Evolutionary conservation across 2,888 invertebrate genomes (phyloP), one percentile per base, ranked within the genome.

Genomic region (Noctua janthina): DNA sequence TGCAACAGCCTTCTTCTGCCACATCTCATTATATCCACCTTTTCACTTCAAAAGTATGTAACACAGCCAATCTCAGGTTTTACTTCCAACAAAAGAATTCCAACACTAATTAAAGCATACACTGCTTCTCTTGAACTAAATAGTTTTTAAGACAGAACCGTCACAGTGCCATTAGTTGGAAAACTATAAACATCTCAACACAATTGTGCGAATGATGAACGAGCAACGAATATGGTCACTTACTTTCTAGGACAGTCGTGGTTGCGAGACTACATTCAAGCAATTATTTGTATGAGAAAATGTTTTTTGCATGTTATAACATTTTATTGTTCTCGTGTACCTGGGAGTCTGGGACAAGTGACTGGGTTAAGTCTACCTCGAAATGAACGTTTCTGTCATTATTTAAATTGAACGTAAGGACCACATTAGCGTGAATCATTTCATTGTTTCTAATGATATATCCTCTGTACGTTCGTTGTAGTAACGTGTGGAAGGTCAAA

Each of bases 181-280:
- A 87, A 86, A 85, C 76, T 74, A 79, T 80, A 77, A 86, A 76
- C 73, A 81, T 69, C 81, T 78, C 78, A 78, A 82, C 80, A 91
- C 90, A 91, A 92, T 90, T 89, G 91, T 90, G 88, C 83, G 88
- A 92, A 91, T 87, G 84, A 89, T 91, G 90, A 90, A 90, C 87
- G 86, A 89, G 82, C 88, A 86, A 68, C 87, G 84, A 90, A 91
- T 88, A 91, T 92, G 93, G 93, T 93, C 93, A 92, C 83, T 93
- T 90, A 89, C 91, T 94, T 93, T 94, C 93, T 93, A 93, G 94
- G 93, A 92, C 93, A 89, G 80, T 87, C 84, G 87, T 89, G 89
- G 91, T 92, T 92, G 91, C 90, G 81, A 91, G 86, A 87, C 87
- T 83, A 85, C 86, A 81, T 78, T 87, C 82, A 83, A 88, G 87